Percentiles rank a stretch among this genome's conserved stretches.
These are phyloP conservation scores for Helarctos malayanus DNA, from an alignment of 2,797 vertebrate species.

Conservation along the genomic window DNA sequence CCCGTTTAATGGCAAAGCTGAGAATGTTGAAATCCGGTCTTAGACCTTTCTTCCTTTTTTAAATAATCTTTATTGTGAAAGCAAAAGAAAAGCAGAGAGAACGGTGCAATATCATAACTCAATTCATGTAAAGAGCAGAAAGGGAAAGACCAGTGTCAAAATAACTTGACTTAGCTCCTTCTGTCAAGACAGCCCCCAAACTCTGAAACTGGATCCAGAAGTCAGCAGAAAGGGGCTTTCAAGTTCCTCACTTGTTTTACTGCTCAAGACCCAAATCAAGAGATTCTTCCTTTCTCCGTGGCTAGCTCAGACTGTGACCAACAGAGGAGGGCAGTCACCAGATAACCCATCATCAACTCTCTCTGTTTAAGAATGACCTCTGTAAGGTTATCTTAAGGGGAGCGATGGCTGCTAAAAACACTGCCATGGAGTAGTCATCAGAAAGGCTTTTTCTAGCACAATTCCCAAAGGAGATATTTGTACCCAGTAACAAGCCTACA, in stretches of 20 bases:
- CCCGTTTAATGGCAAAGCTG: background rate
- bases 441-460: slow-evolving; percentile 55
- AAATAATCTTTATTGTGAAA: background rate
- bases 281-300: background rate
- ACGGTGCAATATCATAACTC: background rate
- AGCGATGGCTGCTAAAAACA: slow-evolving; percentile 63
- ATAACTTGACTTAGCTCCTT: background rate
- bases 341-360: slow-evolving; percentile 42
- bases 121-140: background rate
- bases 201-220: background rate
- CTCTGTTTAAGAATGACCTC: slow-evolving; percentile 56
- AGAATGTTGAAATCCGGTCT: background rate
- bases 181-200: background rate
- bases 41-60: background rate
- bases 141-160: background rate
- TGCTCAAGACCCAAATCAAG: background rate
- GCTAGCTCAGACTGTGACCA: background rate
- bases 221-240: background rate
- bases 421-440: slow-evolving; percentile 18
- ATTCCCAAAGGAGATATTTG: slow-evolving; percentile 53
- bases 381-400: slow-evolving; percentile 58
- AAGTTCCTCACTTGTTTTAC: background rate
- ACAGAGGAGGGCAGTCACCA: background rate
- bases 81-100: slow-evolving; percentile 6
- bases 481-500: slow-evolving; percentile 53